phyloP scores from a whole-genome alignment of 2,113 vertebrate species.

The Vidua macroura region DNA sequence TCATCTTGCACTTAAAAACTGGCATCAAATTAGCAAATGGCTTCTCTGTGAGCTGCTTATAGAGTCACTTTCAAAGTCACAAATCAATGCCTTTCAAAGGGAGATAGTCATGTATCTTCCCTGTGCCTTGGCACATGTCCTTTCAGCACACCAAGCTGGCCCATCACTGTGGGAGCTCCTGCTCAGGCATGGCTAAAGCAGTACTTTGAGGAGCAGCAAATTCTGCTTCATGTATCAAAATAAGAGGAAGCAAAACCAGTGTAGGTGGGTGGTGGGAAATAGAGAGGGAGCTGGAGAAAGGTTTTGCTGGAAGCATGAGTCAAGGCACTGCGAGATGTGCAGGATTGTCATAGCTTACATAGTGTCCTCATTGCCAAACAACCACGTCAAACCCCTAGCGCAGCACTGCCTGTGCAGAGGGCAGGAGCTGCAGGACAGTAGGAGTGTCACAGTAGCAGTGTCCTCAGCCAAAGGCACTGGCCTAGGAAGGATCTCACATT shows the following conservation, averaged over 20 bases:
- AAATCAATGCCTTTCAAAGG: not conserved
- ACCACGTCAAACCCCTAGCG: fast-evolving
- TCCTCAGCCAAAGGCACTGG: not conserved
- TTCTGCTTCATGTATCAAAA: not conserved
- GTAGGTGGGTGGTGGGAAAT: not conserved
- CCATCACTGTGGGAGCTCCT: not conserved
- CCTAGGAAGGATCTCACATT: not conserved
- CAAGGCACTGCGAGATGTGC: not conserved
- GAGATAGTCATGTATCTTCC: not conserved
- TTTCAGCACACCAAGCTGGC: not conserved
- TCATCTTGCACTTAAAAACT: not conserved
- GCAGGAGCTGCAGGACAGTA: not conserved
- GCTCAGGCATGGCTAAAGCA: not conserved
- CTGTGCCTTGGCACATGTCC: not conserved
- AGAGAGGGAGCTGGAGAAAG: not conserved
- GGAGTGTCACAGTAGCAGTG: not conserved
- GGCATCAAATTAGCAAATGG: not conserved
- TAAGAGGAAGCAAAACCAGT: not conserved
- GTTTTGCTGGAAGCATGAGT: not conserved
- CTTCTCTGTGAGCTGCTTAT: not conserved
- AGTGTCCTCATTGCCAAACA: not conserved
- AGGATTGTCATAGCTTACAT: slow-evolving; percentile 26
- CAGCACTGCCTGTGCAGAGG: not conserved
- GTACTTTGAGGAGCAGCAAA: not conserved
- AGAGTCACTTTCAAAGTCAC: not conserved